phyloP scores from a whole-genome alignment of 2,113 vertebrate species.

The Sceloporus undulatus region DNA sequence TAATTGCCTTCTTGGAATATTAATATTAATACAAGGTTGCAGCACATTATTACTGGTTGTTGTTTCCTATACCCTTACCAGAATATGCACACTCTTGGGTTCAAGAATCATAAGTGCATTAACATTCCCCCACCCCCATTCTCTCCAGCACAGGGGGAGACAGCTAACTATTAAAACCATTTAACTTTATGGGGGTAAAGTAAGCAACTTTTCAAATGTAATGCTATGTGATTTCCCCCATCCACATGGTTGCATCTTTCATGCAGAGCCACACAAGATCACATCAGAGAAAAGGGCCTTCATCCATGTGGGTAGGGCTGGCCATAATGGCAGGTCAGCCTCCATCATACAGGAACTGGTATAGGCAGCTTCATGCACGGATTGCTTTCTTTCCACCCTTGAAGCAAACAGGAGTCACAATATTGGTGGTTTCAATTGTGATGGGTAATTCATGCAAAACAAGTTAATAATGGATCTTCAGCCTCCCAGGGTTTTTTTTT shows the following conservation, averaged over 20 bases:
- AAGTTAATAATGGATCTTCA: slow-evolving; percentile 65
- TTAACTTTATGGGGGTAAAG: no score
- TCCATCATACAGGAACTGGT: fast-evolving
- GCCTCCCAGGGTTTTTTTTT: slow-evolving; percentile 14
- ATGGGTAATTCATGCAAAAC: slow-evolving; percentile 45
- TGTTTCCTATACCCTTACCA: no score
- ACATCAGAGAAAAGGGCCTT: background rate
- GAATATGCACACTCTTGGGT: no score
- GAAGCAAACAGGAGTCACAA: slow-evolving; percentile 33
- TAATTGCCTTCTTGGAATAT: no score
- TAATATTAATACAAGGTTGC: no score
- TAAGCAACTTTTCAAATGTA: no score
- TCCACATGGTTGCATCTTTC: background rate
- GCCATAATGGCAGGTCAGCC: background rate
- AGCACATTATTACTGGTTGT: no score
- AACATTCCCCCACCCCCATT: no score
- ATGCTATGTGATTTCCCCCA: background rate
- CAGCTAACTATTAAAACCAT: no score
- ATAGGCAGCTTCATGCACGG: background rate
- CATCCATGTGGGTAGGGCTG: background rate
- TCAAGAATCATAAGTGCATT: no score
- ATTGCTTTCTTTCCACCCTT: background rate
- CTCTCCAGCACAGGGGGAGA: no score
- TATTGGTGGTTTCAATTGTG: slow-evolving; percentile 44
- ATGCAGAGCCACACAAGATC: background rate